Conservation (phyloP, 2,888 invertebrate genomes). For the Mythimna lalbum region DNA sequence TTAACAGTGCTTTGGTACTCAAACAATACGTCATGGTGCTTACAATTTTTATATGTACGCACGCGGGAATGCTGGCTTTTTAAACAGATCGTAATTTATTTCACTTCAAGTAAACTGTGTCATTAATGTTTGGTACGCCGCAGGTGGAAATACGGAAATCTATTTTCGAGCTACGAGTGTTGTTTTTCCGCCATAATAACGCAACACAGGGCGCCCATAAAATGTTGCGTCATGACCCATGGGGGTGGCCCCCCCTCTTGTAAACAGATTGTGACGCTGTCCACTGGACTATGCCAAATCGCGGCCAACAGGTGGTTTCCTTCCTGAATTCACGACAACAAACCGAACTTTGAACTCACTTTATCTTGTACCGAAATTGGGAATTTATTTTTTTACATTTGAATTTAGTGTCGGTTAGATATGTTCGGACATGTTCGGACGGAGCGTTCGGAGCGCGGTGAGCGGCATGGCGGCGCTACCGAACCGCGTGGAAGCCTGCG, state of each 20-base stretch:
- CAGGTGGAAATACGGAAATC: constrained; percentile 85
- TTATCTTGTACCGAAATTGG: constrained; percentile 44
- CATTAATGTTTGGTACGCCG: constrained; percentile 75
- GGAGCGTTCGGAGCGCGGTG: constrained; percentile 75
- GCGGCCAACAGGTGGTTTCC: constrained; percentile 87
- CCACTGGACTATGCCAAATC: constrained; percentile 83
- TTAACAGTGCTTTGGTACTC: constrained; percentile 50
- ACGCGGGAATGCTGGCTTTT: constrained; percentile 59
- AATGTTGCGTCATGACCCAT: constrained; percentile 85
- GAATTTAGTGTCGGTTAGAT: constrained; percentile 65
- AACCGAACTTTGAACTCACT: constrained; percentile 52
- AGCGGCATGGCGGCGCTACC: constrained; percentile 82
- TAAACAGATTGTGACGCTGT: constrained; percentile 89
- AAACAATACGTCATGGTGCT: constrained; percentile 57
- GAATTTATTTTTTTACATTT: constrained; percentile 48
- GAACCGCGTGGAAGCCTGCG: constrained; percentile 88
- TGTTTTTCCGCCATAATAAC: constrained; percentile 89
- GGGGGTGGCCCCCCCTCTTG: constrained; percentile 83
- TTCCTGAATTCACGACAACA: constrained; percentile 61
- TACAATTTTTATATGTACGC: constrained; percentile 53
- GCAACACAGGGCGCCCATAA: constrained; percentile 83
- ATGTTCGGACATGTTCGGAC: constrained; percentile 72
- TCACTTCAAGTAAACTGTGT: constrained; percentile 66
- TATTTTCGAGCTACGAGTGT: constrained; percentile 84
- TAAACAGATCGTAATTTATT: constrained; percentile 69